Evolutionary conservation across 2,888 invertebrate genomes (phyloP).

Genomic region (Epicampocera succincta): DNA sequence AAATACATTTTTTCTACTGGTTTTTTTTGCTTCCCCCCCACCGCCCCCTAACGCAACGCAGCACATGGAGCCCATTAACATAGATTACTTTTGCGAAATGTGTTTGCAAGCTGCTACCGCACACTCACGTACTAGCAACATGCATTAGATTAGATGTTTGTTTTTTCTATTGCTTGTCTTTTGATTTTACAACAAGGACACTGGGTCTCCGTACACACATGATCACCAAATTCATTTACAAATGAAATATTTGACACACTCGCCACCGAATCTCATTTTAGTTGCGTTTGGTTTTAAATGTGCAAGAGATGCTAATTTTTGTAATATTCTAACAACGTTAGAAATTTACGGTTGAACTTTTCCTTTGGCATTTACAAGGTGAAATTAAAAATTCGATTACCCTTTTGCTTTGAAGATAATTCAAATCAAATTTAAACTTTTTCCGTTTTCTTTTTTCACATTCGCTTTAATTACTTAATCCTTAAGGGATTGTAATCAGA

Average conservation of each 20-base stretch:
- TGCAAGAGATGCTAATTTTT: neutral
- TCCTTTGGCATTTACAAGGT: constrained; percentile 19
- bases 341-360: constrained; percentile 26
- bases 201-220: constrained; percentile 43
- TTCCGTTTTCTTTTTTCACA: neutral
- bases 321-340: neutral
- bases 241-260: constrained; percentile 35
- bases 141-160: constrained; percentile 11
- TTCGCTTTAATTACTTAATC: neutral
- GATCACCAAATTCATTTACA: constrained; percentile 39
- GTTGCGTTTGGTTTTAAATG: neutral
- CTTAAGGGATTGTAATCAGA: neutral
- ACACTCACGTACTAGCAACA: constrained; percentile 16
- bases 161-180: neutral
- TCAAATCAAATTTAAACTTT: constrained; percentile 9
- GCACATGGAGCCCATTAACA: constrained; percentile 41
- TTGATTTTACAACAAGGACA: constrained; percentile 40
- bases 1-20: constrained; percentile 4
- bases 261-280: neutral
- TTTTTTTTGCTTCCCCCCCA: too few relatives aligned
- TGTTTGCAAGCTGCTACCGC: constrained; percentile 24
- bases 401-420: constrained; percentile 30
- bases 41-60: neutral
- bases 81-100: constrained; percentile 47
- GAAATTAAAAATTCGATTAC: constrained; percentile 52